Evolutionary conservation across 2,797 vertebrate genomes (phyloP).

Genomic region (Malacoraja senta): DNA sequence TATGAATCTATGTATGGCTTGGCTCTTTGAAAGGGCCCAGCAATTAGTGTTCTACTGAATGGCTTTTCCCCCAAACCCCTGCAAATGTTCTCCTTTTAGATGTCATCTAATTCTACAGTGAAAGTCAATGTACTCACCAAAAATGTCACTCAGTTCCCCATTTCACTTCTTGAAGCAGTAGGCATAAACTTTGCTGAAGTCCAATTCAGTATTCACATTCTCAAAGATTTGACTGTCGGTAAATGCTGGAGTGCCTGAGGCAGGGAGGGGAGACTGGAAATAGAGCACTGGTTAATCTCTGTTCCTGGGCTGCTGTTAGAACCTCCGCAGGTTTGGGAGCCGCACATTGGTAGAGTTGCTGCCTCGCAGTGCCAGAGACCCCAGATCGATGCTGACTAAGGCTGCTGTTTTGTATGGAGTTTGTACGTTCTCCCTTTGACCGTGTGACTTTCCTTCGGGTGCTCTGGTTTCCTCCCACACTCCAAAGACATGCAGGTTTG

Average conservation of each 20-base stretch:
- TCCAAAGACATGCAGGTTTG: too few relatives aligned
- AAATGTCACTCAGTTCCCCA: neutral
- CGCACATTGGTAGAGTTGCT: too few relatives aligned
- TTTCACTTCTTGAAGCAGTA: neutral
- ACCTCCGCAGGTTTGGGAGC: too few relatives aligned
- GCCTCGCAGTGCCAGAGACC: too few relatives aligned
- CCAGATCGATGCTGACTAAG: too few relatives aligned
- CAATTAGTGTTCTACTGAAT: neutral
- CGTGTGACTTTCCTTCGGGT: too few relatives aligned
- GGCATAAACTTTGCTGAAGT: neutral
- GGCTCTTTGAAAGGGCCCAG: neutral
- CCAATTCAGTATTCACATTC: neutral
- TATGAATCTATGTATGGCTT: too few relatives aligned
- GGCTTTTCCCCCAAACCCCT: neutral
- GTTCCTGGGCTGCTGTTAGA: neutral
- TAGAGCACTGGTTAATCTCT: neutral
- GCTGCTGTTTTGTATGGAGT: too few relatives aligned
- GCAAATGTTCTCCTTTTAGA: neutral
- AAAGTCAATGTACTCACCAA: neutral
- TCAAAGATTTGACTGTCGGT: neutral
- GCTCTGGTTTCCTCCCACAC: too few relatives aligned
- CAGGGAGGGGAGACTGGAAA: too few relatives aligned
- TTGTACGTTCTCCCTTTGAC: too few relatives aligned
- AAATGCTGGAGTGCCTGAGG: neutral
- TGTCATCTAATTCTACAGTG: neutral